Percentiles rank a stretch among this genome's conserved stretches.
Conservation (phyloP, 1,140 invertebrate species). For the Scaptomyza pallida region DNA sequence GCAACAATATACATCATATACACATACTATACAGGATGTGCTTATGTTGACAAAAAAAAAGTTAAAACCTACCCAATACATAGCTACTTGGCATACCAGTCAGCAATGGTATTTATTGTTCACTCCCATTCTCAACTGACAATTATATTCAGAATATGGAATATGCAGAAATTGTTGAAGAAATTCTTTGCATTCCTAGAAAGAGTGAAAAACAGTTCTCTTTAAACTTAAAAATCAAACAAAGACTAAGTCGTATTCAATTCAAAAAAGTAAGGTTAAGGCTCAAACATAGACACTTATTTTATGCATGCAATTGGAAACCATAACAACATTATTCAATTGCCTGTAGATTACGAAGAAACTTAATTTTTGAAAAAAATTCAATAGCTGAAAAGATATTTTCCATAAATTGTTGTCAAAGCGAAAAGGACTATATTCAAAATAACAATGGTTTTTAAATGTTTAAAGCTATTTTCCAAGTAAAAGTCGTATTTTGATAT, state of each 20-base stretch:
- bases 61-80: constrained; percentile 54
- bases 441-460: no score
- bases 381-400: no score
- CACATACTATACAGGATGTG: constrained; percentile 7
- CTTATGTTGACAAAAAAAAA: constrained; percentile 64
- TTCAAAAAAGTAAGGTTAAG: no score
- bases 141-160: neutral
- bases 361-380: no score
- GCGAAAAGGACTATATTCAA: no score
- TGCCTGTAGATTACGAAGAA: no score
- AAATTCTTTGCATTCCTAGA: neutral
- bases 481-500: no score
- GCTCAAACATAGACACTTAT: no score
- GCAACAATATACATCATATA: constrained; percentile 10
- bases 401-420: no score
- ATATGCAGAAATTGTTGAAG: neutral
- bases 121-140: neutral
- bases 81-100: constrained; percentile 23
- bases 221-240: neutral
- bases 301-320: no score
- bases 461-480: no score
- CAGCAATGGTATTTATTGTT: constrained; percentile 11
- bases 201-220: neutral
- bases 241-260: neutral
- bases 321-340: no score